These are phyloP conservation scores for Uria lomvia DNA, from an alignment of 2,113 vertebrate species.

Conservation along the genomic window DNA sequence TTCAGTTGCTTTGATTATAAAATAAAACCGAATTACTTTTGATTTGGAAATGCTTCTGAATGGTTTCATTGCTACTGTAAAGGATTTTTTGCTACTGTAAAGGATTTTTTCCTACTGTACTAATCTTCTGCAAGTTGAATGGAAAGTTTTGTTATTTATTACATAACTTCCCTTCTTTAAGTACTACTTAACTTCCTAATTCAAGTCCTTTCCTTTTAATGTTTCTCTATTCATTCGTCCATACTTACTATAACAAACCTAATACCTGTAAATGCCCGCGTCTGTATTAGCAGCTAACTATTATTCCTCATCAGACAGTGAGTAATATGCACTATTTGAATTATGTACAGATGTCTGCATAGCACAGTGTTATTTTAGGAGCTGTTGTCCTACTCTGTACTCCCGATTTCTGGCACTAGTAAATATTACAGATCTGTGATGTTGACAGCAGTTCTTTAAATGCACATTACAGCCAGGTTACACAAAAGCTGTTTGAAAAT, in stretches of 20 bases:
- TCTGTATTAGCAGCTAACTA: slow-evolving; percentile 51
- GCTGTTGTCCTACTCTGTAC: slow-evolving; percentile 28
- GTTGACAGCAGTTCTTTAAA: slow-evolving; percentile 37
- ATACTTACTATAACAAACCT: background rate
- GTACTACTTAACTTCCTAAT: background rate
- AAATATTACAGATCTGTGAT: background rate
- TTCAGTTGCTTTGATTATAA: background rate
- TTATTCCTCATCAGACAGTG: slow-evolving; percentile 36
- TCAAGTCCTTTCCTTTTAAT: slow-evolving; percentile 5
- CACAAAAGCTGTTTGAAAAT: slow-evolving; percentile 33
- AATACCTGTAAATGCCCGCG: slow-evolving; percentile 28
- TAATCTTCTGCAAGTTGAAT: background rate
- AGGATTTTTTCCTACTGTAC: background rate
- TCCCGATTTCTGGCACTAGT: slow-evolving; percentile 19
- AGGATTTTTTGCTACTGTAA: background rate
- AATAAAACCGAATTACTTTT: background rate
- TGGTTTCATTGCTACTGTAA: slow-evolving; percentile 8
- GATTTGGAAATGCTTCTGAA: background rate
- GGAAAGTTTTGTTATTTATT: background rate
- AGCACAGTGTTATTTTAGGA: slow-evolving; percentile 54
- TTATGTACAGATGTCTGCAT: slow-evolving; percentile 52
- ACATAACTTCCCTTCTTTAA: background rate
- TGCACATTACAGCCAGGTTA: slow-evolving; percentile 40
- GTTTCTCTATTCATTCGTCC: background rate
- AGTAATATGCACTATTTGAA: slow-evolving; percentile 62